A percentile compares a stretch with the other conserved stretches of the same genome.
These are phyloP conservation scores for Hippolais icterina DNA, from an alignment of 2,113 vertebrate species.

Conservation along the genomic window DNA sequence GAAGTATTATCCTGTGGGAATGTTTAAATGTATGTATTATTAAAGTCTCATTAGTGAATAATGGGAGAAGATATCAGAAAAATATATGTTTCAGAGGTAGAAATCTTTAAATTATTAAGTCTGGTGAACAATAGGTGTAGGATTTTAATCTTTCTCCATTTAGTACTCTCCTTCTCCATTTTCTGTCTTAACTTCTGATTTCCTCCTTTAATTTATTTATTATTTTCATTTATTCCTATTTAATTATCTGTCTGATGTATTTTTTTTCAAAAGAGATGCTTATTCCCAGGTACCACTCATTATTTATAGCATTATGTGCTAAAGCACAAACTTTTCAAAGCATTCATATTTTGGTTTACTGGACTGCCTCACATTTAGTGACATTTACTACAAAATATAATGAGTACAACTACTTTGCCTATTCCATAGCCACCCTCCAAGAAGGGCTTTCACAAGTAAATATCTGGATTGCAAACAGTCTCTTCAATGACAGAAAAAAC, in stretches of 20 bases:
- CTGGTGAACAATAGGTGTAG: neutral
- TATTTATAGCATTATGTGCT: neutral
- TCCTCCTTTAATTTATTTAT: neutral
- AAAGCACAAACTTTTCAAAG: neutral
- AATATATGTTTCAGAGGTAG: neutral
- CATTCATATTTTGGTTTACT: neutral
- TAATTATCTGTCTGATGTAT: rapidly evolving
- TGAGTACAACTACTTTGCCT: neutral
- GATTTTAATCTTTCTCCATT: neutral
- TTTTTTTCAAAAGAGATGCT: neutral
- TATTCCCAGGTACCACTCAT: neutral
- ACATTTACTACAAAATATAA: neutral
- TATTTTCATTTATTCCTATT: neutral
- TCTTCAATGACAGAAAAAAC: neutral
- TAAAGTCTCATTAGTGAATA: neutral
- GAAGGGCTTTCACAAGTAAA: neutral
- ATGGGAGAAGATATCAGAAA: neutral
- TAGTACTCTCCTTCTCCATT: neutral
- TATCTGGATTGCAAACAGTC: neutral
- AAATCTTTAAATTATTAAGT: neutral
- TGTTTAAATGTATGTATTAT: neutral
- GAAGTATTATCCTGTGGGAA: neutral
- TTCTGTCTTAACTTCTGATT: neutral
- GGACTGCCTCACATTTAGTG: neutral
- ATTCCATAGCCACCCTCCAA: neutral